These are phyloP conservation scores for Neomorphus geoffroyi DNA, from an alignment of 2,797 vertebrate genomes.

Conservation along the genomic window DNA sequence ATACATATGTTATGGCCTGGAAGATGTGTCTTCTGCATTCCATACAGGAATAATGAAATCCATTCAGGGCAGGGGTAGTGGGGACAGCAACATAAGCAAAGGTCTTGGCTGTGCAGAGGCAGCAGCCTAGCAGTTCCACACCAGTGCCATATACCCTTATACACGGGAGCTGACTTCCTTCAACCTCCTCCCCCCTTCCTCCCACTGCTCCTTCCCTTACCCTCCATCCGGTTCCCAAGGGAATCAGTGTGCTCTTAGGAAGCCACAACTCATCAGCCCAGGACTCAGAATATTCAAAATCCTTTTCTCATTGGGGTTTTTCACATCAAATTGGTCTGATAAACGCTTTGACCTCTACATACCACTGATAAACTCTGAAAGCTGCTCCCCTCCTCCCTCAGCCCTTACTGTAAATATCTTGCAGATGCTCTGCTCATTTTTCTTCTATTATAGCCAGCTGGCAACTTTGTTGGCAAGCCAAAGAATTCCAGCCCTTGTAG, in stretches of 20 bases:
- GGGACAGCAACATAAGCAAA: neutral
- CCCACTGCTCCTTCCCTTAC: neutral
- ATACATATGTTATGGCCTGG: neutral
- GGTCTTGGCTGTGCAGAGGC: neutral
- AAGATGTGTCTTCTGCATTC: constrained; percentile 30
- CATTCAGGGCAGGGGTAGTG: neutral
- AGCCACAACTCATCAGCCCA: neutral
- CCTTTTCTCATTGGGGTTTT: constrained; percentile 34
- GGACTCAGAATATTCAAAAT: neutral
- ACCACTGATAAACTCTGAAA: constrained; percentile 54
- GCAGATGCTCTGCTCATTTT: constrained; percentile 62
- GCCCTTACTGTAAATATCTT: constrained; percentile 60
- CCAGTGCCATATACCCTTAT: neutral
- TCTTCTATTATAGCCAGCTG: constrained; percentile 60
- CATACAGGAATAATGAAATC: neutral
- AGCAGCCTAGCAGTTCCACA: neutral
- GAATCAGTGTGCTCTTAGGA: neutral
- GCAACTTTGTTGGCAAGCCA: constrained; percentile 39
- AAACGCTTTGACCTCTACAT: constrained; percentile 57
- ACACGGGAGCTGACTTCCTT: neutral
- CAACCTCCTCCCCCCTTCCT: neutral
- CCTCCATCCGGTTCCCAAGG: neutral
- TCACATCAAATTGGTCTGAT: constrained; percentile 54
- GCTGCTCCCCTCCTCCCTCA: constrained; percentile 3
- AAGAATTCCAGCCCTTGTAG: constrained; percentile 21